Conservation (phyloP, 2,888 invertebrate species). For the Chloroclysta siterata region DNA sequence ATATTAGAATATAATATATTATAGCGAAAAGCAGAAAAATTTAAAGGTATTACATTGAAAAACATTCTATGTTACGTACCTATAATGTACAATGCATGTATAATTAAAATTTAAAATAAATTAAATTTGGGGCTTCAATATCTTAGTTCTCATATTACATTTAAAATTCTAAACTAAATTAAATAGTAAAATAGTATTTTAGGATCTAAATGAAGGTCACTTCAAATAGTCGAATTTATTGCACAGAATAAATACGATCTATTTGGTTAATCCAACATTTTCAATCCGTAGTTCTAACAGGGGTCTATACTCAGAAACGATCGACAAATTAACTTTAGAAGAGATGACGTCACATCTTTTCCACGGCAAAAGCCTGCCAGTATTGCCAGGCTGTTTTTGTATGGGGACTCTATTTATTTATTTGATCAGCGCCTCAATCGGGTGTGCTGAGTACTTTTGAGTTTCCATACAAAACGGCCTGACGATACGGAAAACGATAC, state of each 20-base stretch:
- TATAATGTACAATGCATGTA: slow-evolving; percentile 9
- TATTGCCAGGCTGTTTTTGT: too few relatives aligned
- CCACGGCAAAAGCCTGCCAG: too few relatives aligned
- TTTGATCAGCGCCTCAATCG: too few relatives aligned
- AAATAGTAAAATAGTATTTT: slow-evolving; percentile 1
- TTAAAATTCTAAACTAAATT: slow-evolving; percentile 11
- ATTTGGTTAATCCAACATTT: slow-evolving; percentile 15
- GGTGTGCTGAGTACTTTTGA: too few relatives aligned
- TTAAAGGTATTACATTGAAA: slow-evolving; percentile 1
- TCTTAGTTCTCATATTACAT: slow-evolving; percentile 7
- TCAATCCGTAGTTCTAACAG: background rate
- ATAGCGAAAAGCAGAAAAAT: slow-evolving; percentile 2
- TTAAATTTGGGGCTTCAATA: slow-evolving; percentile 30
- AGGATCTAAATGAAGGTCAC: background rate
- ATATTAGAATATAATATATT: slow-evolving; percentile 1
- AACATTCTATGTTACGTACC: slow-evolving; percentile 5
- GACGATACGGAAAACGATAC: too few relatives aligned
- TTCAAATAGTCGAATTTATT: slow-evolving; percentile 33
- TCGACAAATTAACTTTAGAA: background rate
- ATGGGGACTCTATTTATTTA: too few relatives aligned
- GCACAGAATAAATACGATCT: slow-evolving; percentile 31
- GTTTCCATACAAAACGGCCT: too few relatives aligned
- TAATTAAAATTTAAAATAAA: slow-evolving; percentile 25
- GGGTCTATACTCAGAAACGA: background rate
- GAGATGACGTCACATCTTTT: background rate